Base-by-base conservation (phyloP, 1,140 invertebrate genomes). In the Anastatus disparis region DNA sequence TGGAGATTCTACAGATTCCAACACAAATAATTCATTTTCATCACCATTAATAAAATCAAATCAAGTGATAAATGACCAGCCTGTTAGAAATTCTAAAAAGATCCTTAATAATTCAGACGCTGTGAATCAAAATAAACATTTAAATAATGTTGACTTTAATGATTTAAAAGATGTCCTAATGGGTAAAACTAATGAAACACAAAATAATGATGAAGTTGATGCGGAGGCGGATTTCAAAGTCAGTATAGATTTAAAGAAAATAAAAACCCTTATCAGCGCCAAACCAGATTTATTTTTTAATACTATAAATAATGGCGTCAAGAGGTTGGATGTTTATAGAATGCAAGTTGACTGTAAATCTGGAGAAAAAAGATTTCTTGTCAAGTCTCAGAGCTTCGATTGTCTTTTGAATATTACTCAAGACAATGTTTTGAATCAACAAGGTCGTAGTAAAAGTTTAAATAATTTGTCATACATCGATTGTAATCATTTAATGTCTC, bases 221-320 rank as follows among this genome's bases (percentile, higher is more conserved):
- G 46, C 44, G 44, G 38, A 63, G 40, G 17, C 52, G 2, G 63
- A 75, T 38, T 70, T 79, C 20, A 82, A 77, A 78, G 78, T 85
- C 22, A 84, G 82, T 52, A 83, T 84, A 38, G 82, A 85, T 71
- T 72, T 85, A 12, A 73, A 74, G 6, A 83, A 79, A 71, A 81
- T 85, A 61, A 70, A 74, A 40, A 69, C 58, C 13, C 69, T 84
- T 0, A 69, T 85, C 0, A 72, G 71, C 17, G 68, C 61, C 17
- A 79, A 77, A n/a, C 76, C 77, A 7, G 67, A 76, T 63, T 72
- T 82, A 17, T 77, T 83, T 69, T 50, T 68, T n/a, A 79, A 72
- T 55, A 44, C 42, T 63, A 56, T 58, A 61, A 46, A 63, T 26
- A 12, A 59, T 38, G 48, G 53, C 24, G 20, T 29, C 10, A 52